phyloP scores from a whole-genome alignment of 2,888 invertebrate genomes.

The Tromatobia lineatoria region DNA sequence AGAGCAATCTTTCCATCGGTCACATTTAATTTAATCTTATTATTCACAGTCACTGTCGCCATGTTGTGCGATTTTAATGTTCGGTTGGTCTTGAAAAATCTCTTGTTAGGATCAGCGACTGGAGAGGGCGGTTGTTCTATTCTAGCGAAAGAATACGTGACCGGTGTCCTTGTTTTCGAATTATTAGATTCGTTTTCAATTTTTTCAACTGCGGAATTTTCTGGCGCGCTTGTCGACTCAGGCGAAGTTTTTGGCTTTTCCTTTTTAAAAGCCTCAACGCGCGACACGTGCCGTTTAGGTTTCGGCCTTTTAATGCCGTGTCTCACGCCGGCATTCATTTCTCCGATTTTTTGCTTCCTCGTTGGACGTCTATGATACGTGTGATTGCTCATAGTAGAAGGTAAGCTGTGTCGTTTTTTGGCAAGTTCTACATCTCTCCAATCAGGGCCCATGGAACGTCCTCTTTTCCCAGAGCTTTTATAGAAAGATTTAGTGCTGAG shows the following conservation, averaged over 20 bases:
- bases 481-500: slow-evolving; percentile 80
- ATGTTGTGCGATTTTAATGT: slow-evolving; percentile 74
- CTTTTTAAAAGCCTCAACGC: slow-evolving; percentile 64
- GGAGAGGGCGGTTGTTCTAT: slow-evolving; percentile 55
- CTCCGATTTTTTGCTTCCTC: slow-evolving; percentile 86
- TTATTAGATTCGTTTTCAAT: neutral
- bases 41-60: slow-evolving; percentile 83
- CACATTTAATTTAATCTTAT: slow-evolving; percentile 83
- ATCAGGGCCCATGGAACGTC: slow-evolving; percentile 59
- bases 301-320: slow-evolving; percentile 89
- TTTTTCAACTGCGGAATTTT: neutral
- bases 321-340: slow-evolving; percentile 89
- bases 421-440: slow-evolving; percentile 23
- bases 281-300: slow-evolving; percentile 78
- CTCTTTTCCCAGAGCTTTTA: slow-evolving; percentile 66
- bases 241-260: slow-evolving; percentile 25
- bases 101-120: slow-evolving; percentile 78
- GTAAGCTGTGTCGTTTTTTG: slow-evolving; percentile 68
- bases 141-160: neutral
- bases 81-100: slow-evolving; percentile 85
- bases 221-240: neutral
- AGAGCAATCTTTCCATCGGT: slow-evolving; percentile 81
- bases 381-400: slow-evolving; percentile 36
- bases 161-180: neutral
- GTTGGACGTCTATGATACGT: slow-evolving; percentile 71